Base-by-base conservation (phyloP, 2,888 invertebrate species). In the Oeneis ivallda region DNA sequence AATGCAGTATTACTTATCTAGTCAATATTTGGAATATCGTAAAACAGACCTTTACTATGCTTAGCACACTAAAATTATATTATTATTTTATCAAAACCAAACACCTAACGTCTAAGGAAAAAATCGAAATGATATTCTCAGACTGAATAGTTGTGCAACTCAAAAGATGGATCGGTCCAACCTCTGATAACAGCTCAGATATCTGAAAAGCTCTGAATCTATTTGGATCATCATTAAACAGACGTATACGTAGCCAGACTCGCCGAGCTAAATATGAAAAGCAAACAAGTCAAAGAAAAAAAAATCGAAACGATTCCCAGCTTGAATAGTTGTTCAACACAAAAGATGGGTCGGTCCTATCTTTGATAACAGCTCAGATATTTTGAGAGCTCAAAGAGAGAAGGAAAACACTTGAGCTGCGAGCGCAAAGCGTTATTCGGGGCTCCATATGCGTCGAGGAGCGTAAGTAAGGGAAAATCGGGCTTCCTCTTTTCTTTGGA, bases 391-490 rank as follows among this genome's bases (percentile, higher is more conserved):
- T 71, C 71, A 71, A 83, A 80, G 82, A 67, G 67, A 67, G 60
- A 62, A 69, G 65, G 66, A 70, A 72, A 74, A 72, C 73, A 71
- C 72, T 73, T 66, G 64, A 67, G 62, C 56, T 65, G 70, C 68
- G 64, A 71, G 66, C 47, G 70, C 70, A 83, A 82, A 81, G 79
- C 75, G 77, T 81, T 83, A 82, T 85, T 85, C 78, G 83, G 82
- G 76, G 77, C 70, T 72, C 72, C 77, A 70, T 77, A 81, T 82
- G 87, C 88, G 88, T 84, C 82, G 77, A 86, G 87, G 85, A 80
- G 86, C 78, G 76, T 81, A 80, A 84, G 82, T 82, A 85, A 84
- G 85, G 81, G 81, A 86, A 88, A 87, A 87, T 86, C 86, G 86
- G 83, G 76, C 80, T 83, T 78, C 81, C 74, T 79, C 83, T 87